Percentiles rank a stretch among this genome's conserved stretches.
phyloP scores from a whole-genome alignment of 1,140 invertebrate genomes.

The Leptinotarsa lineolata region DNA sequence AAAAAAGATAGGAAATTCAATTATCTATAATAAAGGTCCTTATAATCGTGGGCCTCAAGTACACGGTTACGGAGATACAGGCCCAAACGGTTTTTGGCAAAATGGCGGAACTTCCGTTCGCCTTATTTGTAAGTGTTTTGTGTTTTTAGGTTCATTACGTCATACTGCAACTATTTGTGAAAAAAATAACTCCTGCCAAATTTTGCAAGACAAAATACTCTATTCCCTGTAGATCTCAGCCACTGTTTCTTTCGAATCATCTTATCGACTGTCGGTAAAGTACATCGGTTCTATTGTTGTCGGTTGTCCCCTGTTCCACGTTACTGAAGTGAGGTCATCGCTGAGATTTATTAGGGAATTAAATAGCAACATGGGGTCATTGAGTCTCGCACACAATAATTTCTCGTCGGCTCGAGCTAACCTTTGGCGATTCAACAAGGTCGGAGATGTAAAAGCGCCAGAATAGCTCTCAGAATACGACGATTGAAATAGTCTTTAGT shows the following conservation, averaged over 20 bases:
- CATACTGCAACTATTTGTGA: no score
- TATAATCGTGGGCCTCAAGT: no score
- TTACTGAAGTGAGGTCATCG: constrained; percentile 17
- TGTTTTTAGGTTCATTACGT: no score
- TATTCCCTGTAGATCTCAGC: no score
- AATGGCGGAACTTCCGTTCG: no score
- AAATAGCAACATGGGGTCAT: constrained; percentile 21
- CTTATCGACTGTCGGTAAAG: background rate
- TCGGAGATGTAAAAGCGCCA: constrained; percentile 2
- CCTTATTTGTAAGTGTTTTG: no score
- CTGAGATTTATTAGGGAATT: constrained; percentile 20
- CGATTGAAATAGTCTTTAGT: background rate
- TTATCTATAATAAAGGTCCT: no score
- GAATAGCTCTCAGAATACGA: background rate
- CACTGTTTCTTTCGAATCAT: background rate
- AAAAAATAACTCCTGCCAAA: no score
- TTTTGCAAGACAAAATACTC: no score
- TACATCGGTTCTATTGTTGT: background rate
- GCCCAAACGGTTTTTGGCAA: no score
- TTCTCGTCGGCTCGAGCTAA: constrained; percentile 7
- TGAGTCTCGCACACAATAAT: constrained; percentile 12
- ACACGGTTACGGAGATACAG: no score
- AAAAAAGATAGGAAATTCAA: no score
- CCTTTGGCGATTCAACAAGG: constrained; percentile 19
- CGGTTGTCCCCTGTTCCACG: background rate